These are phyloP conservation scores for Loriculus beryllinus DNA, from an alignment of 2,797 vertebrate genomes.

Conservation along the genomic window DNA sequence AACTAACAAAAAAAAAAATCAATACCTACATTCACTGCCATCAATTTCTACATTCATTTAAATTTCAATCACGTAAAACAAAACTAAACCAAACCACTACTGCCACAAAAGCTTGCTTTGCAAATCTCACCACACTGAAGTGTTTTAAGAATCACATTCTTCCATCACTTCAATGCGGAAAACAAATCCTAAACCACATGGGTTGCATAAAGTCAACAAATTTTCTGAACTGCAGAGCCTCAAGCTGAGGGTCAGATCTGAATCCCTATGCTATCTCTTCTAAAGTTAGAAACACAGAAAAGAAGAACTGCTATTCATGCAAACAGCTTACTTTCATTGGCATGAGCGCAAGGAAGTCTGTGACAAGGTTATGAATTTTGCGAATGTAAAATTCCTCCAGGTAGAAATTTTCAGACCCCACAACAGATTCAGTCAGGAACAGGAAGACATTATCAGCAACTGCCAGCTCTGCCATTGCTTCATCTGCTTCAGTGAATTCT, in stretches of 20 bases:
- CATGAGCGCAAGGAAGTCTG: conserved; percentile 97
- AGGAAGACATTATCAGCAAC: conserved; percentile 90
- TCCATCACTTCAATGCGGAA: not conserved
- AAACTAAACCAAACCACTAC: not conserved
- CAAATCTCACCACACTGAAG: not conserved
- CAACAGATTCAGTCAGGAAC: conserved; percentile 91
- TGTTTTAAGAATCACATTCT: not conserved
- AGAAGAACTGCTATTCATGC: not conserved
- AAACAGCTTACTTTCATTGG: conserved; percentile 90
- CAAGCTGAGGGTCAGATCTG: not conserved
- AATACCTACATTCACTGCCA: not conserved
- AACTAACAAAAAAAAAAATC: not conserved
- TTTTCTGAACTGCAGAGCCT: not conserved
- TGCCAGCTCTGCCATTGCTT: conserved; percentile 90
- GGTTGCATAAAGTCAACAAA: not conserved
- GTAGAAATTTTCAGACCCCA: conserved; percentile 87
- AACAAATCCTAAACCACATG: not conserved
- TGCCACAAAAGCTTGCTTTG: not conserved
- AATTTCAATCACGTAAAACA: not conserved
- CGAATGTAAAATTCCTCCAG: conserved; percentile 96
- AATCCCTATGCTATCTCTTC: not conserved
- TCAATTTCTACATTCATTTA: not conserved
- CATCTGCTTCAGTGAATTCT: conserved; percentile 96
- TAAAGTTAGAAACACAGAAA: not conserved
- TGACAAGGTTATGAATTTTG: conserved; percentile 91